Base-by-base conservation (phyloP, 2,113 vertebrate species). In the Gopherus evgoodei region DNA sequence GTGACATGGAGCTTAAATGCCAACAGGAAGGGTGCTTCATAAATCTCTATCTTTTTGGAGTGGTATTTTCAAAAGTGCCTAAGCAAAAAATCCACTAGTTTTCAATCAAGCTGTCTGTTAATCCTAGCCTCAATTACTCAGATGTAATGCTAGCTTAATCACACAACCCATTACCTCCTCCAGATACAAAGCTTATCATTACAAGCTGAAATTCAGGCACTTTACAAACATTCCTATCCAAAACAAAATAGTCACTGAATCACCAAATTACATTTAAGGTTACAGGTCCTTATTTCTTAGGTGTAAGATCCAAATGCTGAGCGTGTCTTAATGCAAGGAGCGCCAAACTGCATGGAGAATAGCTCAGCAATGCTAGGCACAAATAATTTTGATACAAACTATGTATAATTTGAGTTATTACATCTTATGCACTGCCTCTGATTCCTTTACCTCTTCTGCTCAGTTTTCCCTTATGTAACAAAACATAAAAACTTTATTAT, bases 141-240 rank as follows among this genome's bases (percentile, higher is more conserved):
- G 56, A 52, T 87, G 87, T 81, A 54, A 94, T 93, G 91, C 84
- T 91, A 94, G 84, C 49, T 56, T 49, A 80, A 44, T 96, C 84
- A 97, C 4, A 1, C 90, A 86, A 84, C 82, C 86, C 25, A 59
- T 72, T 86, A 84, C 81, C 85, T 0, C n/a, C 6, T 87, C 56
- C 78, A 56, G 86, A 50, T 6, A 62, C 8, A 91, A 7, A 3
- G 44, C 38, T 21, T 31, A 94, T 44, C 35, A 56, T 7, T 38
- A 13, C 0, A 9, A 92, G 87, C 31, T 91, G 25, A 49, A 92
- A 78, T 78, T 92, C 83, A 65, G 56, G 86, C 25, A 42, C 86
- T 56, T 84, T 54, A 69, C 8, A 54, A 93, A 87, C 31, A 14
- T 81, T 49, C 54, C 3, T 35, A 69, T 35, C 31, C 62, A 57